phyloP scores from a whole-genome alignment of 2,888 invertebrate species.

The Drosophila incognita region DNA sequence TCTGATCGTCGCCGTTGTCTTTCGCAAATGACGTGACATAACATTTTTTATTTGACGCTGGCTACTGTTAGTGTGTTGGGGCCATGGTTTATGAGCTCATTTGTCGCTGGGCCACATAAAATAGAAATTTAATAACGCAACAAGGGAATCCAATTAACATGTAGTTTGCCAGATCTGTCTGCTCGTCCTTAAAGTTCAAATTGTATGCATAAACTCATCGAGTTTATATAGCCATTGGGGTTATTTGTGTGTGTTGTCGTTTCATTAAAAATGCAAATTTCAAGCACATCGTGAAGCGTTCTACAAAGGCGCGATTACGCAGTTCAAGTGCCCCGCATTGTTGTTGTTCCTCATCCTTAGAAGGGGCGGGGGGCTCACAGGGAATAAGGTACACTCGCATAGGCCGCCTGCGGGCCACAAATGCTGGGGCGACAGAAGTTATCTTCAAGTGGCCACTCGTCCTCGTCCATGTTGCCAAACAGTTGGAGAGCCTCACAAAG shows the following conservation, averaged over 20 bases:
- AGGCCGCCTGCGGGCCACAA: constrained; percentile 34
- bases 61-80: constrained; percentile 29
- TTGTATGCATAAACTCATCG: constrained; percentile 33
- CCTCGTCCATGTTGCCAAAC: constrained; percentile 68
- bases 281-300: constrained; percentile 58
- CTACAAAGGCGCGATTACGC: constrained; percentile 73
- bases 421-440: constrained; percentile 70
- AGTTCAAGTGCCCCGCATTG: constrained; percentile 61
- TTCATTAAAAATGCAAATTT: constrained; percentile 78
- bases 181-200: constrained; percentile 20
- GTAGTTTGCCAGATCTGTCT: constrained; percentile 17
- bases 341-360: constrained; percentile 27
- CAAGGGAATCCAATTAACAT: constrained; percentile 48
- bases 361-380: not conserved
- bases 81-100: constrained; percentile 47
- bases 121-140: constrained; percentile 45
- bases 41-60: constrained; percentile 36
- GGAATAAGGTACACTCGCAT: constrained; percentile 20
- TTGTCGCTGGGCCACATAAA: constrained; percentile 50
- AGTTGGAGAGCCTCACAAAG: constrained; percentile 50
- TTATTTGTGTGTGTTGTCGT: constrained; percentile 53
- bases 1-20: not conserved
- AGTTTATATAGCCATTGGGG: constrained; percentile 38
- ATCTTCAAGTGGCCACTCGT: constrained; percentile 72
- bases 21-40: constrained; percentile 43